Evolutionary conservation across 2,113 vertebrate species (phyloP).

Genomic region (Synchiropus splendidus): DNA sequence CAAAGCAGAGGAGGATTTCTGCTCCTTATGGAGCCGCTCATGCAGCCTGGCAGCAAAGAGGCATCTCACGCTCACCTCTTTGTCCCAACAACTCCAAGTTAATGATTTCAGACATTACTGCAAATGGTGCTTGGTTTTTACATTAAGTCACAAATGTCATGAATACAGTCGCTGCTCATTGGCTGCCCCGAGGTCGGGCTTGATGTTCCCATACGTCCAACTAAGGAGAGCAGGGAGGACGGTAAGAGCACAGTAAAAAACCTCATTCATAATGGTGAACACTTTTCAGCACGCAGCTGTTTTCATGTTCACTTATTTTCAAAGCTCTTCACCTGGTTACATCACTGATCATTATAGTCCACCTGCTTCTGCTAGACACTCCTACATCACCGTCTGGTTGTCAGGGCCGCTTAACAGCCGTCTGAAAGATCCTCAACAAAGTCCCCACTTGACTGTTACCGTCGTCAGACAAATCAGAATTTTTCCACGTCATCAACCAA

Average conservation of each 20-base stretch:
- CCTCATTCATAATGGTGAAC: conserved; percentile 16
- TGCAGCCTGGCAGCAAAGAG: conserved; percentile 51
- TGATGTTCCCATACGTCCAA: conserved; percentile 51
- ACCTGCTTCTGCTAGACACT: conserved; percentile 32
- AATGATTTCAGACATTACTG: conserved; percentile 68
- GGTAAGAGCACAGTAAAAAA: conserved; percentile 26
- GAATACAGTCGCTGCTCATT: conserved; percentile 52
- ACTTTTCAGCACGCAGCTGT: conserved; percentile 41
- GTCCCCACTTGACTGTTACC: conserved; percentile 33
- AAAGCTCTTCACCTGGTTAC: conserved; percentile 54
- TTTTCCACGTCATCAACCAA: conserved; percentile 41
- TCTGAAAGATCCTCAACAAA: conserved; percentile 34
- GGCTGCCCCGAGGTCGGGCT: conserved; percentile 48
- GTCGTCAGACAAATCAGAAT: conserved; percentile 44
- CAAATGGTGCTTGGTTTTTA: conserved; percentile 59
- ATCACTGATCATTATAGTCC: conserved; percentile 48
- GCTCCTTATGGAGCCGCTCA: conserved; percentile 48
- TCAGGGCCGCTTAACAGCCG: conserved; percentile 39
- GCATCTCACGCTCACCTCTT: conserved; percentile 47
- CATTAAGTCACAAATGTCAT: conserved; percentile 62
- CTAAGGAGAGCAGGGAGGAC: conserved; percentile 35
- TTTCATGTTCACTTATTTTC: conserved; percentile 7
- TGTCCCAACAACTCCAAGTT: conserved; percentile 66
- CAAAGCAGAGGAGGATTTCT: conserved; percentile 37
- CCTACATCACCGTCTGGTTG: conserved; percentile 29